Conservation (phyloP, 2,113 vertebrate genomes). For the Melanostigma gelatinosum region DNA sequence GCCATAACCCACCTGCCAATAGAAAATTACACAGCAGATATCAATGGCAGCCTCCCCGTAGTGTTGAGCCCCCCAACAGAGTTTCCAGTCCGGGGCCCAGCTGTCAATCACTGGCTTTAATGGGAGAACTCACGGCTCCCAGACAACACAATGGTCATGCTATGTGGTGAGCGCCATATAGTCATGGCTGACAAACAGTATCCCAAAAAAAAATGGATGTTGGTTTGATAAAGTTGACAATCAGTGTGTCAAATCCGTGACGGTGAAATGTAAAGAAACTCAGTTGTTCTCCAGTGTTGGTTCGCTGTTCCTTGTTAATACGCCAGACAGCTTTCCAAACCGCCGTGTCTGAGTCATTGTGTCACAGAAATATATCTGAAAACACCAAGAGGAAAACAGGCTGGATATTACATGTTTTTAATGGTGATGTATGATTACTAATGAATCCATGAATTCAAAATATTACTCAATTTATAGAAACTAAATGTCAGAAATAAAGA, state of each 20-base stretch:
- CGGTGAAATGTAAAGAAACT: background rate
- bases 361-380: background rate
- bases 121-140: constrained; percentile 6
- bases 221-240: background rate
- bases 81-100: constrained; percentile 59
- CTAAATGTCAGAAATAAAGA: background rate
- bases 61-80: constrained; percentile 67
- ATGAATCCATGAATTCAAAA: background rate
- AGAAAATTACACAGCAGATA: constrained; percentile 78
- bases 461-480: background rate
- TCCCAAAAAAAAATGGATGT: background rate
- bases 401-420: background rate
- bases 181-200: constrained; percentile 5
- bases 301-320: background rate
- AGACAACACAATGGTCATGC: constrained; percentile 21
- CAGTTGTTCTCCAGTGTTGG: background rate
- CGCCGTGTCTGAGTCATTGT: background rate
- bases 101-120: constrained; percentile 64
- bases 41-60: constrained; percentile 69
- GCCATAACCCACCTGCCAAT: constrained; percentile 84
- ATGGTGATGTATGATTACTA: background rate
- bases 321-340: background rate
- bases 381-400: background rate
- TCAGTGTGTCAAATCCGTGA: background rate
- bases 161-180: constrained; percentile 1